Percentiles rank a stretch among this genome's conserved stretches.
Conservation (phyloP, 2,888 invertebrate genomes). For the Yponomeuta cagnagella region DNA sequence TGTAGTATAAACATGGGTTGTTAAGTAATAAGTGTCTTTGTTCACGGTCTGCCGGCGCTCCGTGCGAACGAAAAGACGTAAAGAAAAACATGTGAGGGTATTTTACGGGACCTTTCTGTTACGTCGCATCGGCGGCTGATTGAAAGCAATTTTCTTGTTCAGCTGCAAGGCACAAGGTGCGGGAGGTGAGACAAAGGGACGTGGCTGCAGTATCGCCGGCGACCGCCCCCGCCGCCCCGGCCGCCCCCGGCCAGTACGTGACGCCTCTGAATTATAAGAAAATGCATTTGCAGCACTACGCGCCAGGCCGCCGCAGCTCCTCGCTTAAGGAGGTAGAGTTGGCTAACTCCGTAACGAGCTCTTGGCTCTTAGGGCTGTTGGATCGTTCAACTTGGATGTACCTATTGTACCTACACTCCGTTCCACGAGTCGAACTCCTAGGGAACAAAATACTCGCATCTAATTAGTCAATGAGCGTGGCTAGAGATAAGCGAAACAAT, state of each 20-base stretch:
- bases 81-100: neutral
- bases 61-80: neutral
- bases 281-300: constrained; percentile 67
- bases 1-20: too few species aligned
- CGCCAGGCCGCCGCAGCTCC: constrained; percentile 28
- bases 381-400: too few species aligned
- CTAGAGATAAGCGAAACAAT: too few species aligned
- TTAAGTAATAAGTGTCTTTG: too few species aligned
- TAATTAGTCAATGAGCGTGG: too few species aligned
- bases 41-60: too few species aligned
- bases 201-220: constrained; percentile 59
- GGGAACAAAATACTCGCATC: too few species aligned
- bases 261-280: constrained; percentile 73
- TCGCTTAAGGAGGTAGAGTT: constrained; percentile 24
- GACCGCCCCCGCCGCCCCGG: constrained; percentile 28
- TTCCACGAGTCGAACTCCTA: too few species aligned
- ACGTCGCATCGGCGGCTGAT: constrained; percentile 23
- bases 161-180: constrained; percentile 46
- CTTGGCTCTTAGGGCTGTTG: too few species aligned
- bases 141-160: constrained; percentile 61
- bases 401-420: too few species aligned
- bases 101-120: neutral
- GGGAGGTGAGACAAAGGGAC: constrained; percentile 59
- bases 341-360: neutral
- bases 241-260: constrained; percentile 59